Percentiles rank a stretch among this genome's conserved stretches.
Evolutionary conservation across 1,140 invertebrate genomes (phyloP).

Genomic region (Lordiphosa mommai): DNA sequence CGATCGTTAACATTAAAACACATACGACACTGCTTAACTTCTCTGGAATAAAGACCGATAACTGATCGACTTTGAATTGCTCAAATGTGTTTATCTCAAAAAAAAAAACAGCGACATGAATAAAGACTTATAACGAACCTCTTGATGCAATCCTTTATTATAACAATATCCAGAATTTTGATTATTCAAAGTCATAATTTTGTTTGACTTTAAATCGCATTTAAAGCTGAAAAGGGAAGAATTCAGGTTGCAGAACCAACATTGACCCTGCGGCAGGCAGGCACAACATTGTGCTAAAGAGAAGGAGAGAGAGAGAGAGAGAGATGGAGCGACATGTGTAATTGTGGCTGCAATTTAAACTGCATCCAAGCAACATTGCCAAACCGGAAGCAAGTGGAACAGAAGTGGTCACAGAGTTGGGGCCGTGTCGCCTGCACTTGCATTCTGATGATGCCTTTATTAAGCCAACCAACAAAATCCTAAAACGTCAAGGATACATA

Average conservation of each 20-base stretch:
- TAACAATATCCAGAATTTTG: too few species aligned
- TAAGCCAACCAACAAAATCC: constrained; percentile 74
- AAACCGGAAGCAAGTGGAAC: constrained; percentile 64
- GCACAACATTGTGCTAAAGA: constrained; percentile 8
- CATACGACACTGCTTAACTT: too few species aligned
- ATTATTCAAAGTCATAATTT: too few species aligned
- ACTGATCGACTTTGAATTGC: too few species aligned
- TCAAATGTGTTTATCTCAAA: too few species aligned
- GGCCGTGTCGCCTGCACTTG: constrained; percentile 12
- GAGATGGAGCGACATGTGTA: constrained; percentile 54
- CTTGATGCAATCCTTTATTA: too few species aligned
- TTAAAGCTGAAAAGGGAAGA: constrained; percentile 23
- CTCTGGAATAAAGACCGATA: too few species aligned
- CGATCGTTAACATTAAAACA: too few species aligned
- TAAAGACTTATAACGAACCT: too few species aligned
- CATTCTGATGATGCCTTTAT: constrained; percentile 61
- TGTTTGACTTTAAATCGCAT: constrained; percentile 43
- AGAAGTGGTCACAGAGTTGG: constrained; percentile 7
- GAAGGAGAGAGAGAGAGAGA: background rate
- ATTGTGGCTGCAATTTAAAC: constrained; percentile 73
- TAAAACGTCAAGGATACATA: constrained; percentile 66
- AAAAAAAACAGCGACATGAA: too few species aligned
- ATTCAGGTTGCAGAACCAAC: constrained; percentile 36
- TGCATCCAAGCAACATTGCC: constrained; percentile 54
- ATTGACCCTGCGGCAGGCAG: constrained; percentile 64